phyloP scores from a whole-genome alignment of 2,113 vertebrate genomes.

The Nestor notabilis region DNA sequence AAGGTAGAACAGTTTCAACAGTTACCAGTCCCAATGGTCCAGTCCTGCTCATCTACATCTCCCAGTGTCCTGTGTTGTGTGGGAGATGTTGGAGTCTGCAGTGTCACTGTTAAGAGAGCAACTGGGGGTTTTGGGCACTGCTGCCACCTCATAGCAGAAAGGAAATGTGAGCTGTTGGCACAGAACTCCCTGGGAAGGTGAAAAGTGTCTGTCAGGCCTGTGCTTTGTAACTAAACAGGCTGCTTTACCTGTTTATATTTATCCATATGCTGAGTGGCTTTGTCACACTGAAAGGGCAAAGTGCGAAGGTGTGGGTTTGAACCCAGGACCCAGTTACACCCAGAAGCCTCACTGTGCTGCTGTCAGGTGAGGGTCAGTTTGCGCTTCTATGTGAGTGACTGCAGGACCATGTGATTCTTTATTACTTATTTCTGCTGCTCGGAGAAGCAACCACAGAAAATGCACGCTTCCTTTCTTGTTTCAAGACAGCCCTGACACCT shows the following conservation, averaged over 20 bases:
- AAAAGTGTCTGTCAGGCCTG: neutral
- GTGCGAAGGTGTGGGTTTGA: neutral
- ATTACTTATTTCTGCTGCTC: neutral
- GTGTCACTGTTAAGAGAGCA: neutral
- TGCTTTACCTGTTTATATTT: neutral
- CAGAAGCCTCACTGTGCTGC: neutral
- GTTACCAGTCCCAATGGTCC: neutral
- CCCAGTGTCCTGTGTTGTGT: neutral
- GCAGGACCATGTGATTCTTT: neutral
- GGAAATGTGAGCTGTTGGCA: neutral
- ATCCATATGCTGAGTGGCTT: neutral
- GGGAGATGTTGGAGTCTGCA: neutral
- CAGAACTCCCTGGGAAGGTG: neutral
- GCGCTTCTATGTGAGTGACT: rapidly evolving
- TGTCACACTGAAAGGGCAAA: neutral
- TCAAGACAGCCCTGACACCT: neutral
- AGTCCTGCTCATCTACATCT: rapidly evolving
- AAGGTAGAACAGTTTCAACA: neutral
- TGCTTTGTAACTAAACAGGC: neutral
- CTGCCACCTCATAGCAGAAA: neutral
- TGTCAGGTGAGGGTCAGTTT: neutral
- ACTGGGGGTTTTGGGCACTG: neutral
- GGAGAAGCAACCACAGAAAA: neutral
- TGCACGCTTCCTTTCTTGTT: neutral
- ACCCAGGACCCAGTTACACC: neutral